Evolutionary conservation across 2,113 vertebrate species (phyloP), one percentile per base, ranked within the genome.

Genomic region (Anoplopoma fimbria): DNA sequence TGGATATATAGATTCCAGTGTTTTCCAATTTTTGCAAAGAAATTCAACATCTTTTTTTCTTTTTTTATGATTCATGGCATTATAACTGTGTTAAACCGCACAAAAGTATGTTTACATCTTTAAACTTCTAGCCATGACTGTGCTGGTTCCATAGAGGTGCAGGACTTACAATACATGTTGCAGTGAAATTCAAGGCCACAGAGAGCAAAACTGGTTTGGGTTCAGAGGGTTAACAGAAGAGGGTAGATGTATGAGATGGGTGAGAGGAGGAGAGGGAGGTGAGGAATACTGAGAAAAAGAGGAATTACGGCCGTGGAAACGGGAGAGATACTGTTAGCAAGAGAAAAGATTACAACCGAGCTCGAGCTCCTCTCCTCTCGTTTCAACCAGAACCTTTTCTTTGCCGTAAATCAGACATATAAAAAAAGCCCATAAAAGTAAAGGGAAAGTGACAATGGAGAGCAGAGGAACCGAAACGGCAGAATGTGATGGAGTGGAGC

Each of bases 361-460:
- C 33, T 29, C 17, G 21, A 78, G 75, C 63, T 79, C 36, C 40
- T 49, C 84, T 42, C 25, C 33, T 58, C 58, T 75, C 53, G 67
- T 75, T 84, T 82, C 49, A 78, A 29, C 47, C 36, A 27, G 36
- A 74, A 77, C 33, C 29, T 14, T 40, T 19, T 80, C 58, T 83
- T 71, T 79, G 61, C 64, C 40, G 70, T 72, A 69, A 90, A 91
- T 75, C 36, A 34, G 27, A 81, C 33, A 51, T 31, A 8, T 80
- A 81, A 68, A 31, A 17, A 60, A 84, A 79, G 25, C 19, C 51
- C 34, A 45, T 75, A 71, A 45, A 75, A 82, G 65, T 23, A 81
- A 82, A 68, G 13, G 29, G 19, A 83, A 69, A 65, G 14, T 65
- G 69, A 88, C 58, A 86, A 81, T 42, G n/a, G 17, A 71, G 40